Evolutionary conservation across 2,797 vertebrate species (phyloP).

Genomic region (Artibeus jamaicensis): DNA sequence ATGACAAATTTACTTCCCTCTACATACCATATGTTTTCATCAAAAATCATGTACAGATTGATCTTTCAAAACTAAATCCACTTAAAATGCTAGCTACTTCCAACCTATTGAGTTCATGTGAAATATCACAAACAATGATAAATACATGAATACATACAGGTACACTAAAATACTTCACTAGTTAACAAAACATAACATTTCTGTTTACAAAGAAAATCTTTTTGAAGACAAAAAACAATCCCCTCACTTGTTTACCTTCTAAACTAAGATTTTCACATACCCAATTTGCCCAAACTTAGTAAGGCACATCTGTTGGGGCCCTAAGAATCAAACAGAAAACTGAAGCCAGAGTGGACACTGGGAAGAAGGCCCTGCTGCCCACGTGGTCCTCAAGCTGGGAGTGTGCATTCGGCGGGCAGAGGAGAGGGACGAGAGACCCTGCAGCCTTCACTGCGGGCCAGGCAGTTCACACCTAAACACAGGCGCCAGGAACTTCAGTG

Average conservation of each 20-base stretch:
- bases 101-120: not conserved
- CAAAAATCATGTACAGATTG: not conserved
- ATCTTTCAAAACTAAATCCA: not conserved
- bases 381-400: not conserved
- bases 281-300: not conserved
- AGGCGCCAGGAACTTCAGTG: not conserved
- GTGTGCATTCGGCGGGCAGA: rapidly evolving
- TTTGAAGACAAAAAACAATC: constrained; percentile 18
- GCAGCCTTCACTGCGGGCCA: not conserved
- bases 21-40: not conserved
- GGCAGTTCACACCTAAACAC: not conserved
- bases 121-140: not conserved
- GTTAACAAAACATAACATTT: not conserved
- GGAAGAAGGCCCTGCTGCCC: not conserved
- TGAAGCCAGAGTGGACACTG: not conserved
- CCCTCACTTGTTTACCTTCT: not conserved
- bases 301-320: not conserved
- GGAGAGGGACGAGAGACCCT: not conserved
- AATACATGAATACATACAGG: not conserved
- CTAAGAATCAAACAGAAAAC: not conserved
- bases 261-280: constrained; percentile 9
- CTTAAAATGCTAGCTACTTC: not conserved
- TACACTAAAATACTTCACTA: not conserved
- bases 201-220: not conserved
- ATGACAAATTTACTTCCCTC: not conserved